Conservation (phyloP, 2,888 invertebrate species). For the Rhodophaea formosa region DNA sequence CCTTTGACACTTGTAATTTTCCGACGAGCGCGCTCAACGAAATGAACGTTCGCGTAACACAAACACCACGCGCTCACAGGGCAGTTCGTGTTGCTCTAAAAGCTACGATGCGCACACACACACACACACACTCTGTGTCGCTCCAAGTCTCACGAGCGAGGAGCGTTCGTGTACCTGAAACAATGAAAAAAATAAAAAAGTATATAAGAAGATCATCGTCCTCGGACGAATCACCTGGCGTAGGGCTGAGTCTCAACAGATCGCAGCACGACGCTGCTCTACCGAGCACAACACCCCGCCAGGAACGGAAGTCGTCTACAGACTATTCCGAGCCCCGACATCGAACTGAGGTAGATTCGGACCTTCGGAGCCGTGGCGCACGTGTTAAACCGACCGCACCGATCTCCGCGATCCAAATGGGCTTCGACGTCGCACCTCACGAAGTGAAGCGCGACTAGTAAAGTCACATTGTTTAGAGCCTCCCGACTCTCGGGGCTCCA, state of each 20-base stretch:
- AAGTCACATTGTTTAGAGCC: constrained; percentile 71
- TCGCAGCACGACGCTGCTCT: constrained; percentile 46
- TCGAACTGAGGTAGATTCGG: constrained; percentile 55
- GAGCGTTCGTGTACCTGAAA: background rate
- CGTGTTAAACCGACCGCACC: constrained; percentile 47
- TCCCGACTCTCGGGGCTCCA: constrained; percentile 65
- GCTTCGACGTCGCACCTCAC: constrained; percentile 57
- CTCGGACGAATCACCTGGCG: constrained; percentile 54
- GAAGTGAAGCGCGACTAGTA: constrained; percentile 48
- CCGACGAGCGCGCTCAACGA: no score
- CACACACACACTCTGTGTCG: no score
- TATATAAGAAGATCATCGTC: background rate
- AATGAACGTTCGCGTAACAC: no score
- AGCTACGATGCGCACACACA: no score
- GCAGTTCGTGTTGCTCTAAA: constrained; percentile 34
- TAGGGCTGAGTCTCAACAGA: constrained; percentile 33
- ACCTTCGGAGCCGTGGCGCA: constrained; percentile 41
- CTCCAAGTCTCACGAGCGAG: no score
- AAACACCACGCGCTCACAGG: constrained; percentile 38
- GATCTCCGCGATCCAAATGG: constrained; percentile 52
- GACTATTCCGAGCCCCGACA: constrained; percentile 81
- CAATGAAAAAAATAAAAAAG: background rate
- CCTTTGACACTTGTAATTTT: no score
- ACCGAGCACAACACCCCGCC: constrained; percentile 83
- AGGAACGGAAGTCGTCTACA: constrained; percentile 83